A percentile compares a stretch with the other conserved stretches of the same genome.
Conservation (phyloP, 2,888 invertebrate genomes). For the Leuctra nigra region DNA sequence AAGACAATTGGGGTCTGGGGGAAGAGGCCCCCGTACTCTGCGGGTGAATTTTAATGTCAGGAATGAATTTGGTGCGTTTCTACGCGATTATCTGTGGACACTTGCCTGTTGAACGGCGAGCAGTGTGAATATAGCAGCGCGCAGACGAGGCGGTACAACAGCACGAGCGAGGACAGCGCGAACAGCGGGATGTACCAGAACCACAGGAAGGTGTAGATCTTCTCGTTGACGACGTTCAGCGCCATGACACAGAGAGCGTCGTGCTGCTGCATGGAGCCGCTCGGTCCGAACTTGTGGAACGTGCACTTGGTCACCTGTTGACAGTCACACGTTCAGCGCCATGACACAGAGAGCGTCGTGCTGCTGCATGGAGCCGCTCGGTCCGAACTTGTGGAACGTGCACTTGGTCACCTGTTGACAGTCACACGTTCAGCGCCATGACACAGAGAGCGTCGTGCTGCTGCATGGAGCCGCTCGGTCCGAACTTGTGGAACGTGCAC, state of each 20-base stretch:
- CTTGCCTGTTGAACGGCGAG: conserved; percentile 3
- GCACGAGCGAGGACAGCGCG: conserved; percentile 36
- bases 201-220: conserved; percentile 40
- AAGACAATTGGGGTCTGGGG: no score
- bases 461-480: conserved; percentile 40
- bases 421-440: conserved; percentile 41
- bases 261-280: conserved; percentile 39
- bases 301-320: conserved; percentile 38
- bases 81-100: no score
- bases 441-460: conserved; percentile 41
- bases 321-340: conserved; percentile 40
- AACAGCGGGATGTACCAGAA: conserved; percentile 39
- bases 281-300: conserved; percentile 41
- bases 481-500: conserved; percentile 42
- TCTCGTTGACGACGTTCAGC: conserved; percentile 42
- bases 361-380: conserved; percentile 40
- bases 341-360: conserved; percentile 42
- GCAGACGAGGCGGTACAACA: conserved; percentile 36
- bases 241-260: conserved; percentile 42
- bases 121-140: conserved; percentile 1
- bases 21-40: no score
- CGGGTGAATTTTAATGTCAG: no score
- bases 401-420: conserved; percentile 37
- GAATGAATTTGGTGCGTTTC: no score
- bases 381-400: conserved; percentile 41